These are phyloP conservation scores for Platycheirus rosarum DNA, from an alignment of 2,888 invertebrate genomes.

Conservation along the genomic window DNA sequence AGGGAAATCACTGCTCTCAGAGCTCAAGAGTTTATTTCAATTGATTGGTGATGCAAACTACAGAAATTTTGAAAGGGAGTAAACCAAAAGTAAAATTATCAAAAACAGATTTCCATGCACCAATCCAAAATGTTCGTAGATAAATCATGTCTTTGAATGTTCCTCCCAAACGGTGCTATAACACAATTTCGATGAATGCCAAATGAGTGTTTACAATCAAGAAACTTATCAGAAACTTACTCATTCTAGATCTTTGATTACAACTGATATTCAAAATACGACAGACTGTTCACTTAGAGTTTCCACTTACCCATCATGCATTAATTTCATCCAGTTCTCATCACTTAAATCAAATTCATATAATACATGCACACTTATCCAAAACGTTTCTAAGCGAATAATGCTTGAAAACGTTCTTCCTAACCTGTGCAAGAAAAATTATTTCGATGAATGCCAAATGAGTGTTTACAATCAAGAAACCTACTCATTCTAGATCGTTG, in stretches of 20 bases:
- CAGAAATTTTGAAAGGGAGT: too few species aligned
- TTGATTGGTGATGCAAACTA: too few species aligned
- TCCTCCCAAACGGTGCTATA: slow-evolving; percentile 37
- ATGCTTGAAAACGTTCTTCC: too few species aligned
- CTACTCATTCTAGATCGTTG: slow-evolving; percentile 61
- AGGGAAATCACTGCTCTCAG: too few species aligned
- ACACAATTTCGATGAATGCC: slow-evolving; percentile 42
- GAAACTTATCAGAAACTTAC: slow-evolving; percentile 49
- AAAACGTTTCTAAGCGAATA: not conserved
- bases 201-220: slow-evolving; percentile 58
- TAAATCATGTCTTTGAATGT: not conserved
- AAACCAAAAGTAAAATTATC: too few species aligned
- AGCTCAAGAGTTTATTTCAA: too few species aligned
- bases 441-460: slow-evolving; percentile 53
- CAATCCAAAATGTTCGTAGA: slow-evolving; percentile 36
- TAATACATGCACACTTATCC: not conserved
- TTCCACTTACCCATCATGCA: too few species aligned
- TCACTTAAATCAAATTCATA: not conserved
- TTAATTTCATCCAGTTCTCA: too few species aligned
- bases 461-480: slow-evolving; percentile 54
- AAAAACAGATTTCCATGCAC: not conserved
- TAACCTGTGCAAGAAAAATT: not conserved
- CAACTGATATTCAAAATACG: slow-evolving; percentile 1
- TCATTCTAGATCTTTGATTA: slow-evolving; percentile 62
- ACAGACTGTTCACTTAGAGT: too few species aligned